Percentiles rank a stretch among this genome's conserved stretches.
These are phyloP conservation scores for Haemorhous mexicanus DNA, from an alignment of 2,113 vertebrate species.

Conservation along the genomic window DNA sequence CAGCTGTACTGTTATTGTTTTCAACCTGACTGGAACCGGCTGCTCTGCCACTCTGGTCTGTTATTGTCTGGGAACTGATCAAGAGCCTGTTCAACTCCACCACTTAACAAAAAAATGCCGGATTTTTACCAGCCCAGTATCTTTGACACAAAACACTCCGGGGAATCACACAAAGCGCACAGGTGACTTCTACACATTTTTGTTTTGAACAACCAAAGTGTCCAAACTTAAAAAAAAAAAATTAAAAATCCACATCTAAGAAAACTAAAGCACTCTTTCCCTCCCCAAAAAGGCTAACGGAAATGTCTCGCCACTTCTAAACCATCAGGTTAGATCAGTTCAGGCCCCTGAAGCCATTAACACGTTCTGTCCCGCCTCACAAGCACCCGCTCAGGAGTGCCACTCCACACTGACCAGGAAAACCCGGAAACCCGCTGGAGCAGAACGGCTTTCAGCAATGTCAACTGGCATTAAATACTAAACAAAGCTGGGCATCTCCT, in stretches of 20 bases:
- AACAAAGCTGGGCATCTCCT: neutral
- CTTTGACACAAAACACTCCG: neutral
- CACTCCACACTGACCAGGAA: neutral
- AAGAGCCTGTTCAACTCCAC: neutral
- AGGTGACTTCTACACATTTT: fast-evolving
- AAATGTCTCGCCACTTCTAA: fast-evolving
- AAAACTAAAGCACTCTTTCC: neutral
- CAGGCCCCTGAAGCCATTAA: neutral
- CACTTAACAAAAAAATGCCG: fast-evolving
- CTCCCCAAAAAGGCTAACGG: fast-evolving
- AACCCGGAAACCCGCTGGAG: neutral
- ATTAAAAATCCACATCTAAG: neutral
- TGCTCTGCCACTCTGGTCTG: neutral
- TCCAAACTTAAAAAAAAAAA: neutral
- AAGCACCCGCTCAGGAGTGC: neutral
- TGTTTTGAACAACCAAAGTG: neutral
- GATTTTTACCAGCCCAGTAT: neutral
- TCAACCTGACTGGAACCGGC: neutral
- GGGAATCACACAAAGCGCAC: fast-evolving
- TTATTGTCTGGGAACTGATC: neutral
- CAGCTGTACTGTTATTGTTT: neutral
- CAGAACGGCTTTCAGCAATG: neutral
- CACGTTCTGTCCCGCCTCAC: neutral
- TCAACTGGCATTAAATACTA: fast-evolving
- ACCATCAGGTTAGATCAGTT: neutral